Evolutionary conservation across 2,888 invertebrate genomes (phyloP), one percentile per base, ranked within the genome.

Genomic region (Rosalia funebris): DNA sequence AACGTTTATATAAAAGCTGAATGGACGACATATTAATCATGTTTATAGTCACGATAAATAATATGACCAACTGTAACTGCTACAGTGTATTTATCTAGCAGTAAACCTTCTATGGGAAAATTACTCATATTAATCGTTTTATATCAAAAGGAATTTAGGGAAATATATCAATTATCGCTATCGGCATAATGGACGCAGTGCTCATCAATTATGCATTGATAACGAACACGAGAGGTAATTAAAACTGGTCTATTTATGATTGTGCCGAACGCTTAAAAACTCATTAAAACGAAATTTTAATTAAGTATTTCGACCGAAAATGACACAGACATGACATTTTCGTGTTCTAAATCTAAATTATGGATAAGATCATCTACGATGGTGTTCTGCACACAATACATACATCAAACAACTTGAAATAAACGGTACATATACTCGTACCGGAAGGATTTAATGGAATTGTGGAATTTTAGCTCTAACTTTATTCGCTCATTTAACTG

Each of bases 261-360:
- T 44, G 44, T 25, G 25, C 19, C 12, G 17, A 44, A 44, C 44
- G 44, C 14, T 44, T 44, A 44, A 44, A 44, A 44, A 44, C 44
- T 25, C 44, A 19, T 44, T 44, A 44, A 44, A 20, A 11, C 44
- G 11, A 12, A 44, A 44, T 20, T 25, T 25, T 44, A 44, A 44
- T 25, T 19, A 44, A 44, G 44, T 25, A 14, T 25, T 20, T 11
- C 10, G 19, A 17, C 12, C 11, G 14, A 12, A 25, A 44, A 44
- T 25, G 44, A 44, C 44, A 44, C 44, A 44, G 20, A 44, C 44
- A 44, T 25, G 44, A 25, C 9, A 20, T 44, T 44, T 44, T 44
- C 44, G 44, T 44, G 44, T 44, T 44, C 44, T 25, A 10, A 44
- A 44, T 44, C 44, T 44, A 9, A 44, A 44, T 25, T 25, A 44